Percentiles rank a stretch among this genome's conserved stretches.
phyloP scores from a whole-genome alignment of 2,797 vertebrate species.

The Lepilemur septentrionalis region DNA sequence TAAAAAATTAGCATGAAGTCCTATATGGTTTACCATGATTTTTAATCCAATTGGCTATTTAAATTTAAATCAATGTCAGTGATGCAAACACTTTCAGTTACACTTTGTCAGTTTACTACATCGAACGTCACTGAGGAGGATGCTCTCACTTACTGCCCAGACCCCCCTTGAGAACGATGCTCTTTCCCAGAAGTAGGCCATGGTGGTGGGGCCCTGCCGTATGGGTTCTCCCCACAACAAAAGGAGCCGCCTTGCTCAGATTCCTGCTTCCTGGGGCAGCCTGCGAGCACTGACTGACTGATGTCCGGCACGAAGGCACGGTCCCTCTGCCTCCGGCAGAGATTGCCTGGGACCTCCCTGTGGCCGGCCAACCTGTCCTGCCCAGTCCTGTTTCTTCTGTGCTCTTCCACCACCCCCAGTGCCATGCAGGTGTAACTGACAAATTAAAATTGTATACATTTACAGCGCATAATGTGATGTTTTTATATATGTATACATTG shows the following conservation, averaged over 20 bases:
- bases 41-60: background rate
- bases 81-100: too few species aligned
- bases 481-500: background rate
- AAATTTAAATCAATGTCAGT: background rate
- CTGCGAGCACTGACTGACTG: too few species aligned
- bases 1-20: background rate
- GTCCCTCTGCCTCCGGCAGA: too few species aligned
- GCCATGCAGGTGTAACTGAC: background rate
- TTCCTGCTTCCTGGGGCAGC: background rate
- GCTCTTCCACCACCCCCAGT: background rate
- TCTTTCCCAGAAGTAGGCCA: too few species aligned
- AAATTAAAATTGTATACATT: background rate
- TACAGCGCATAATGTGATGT: background rate
- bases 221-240: accelerated
- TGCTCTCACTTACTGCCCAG: background rate
- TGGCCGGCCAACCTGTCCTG: background rate
- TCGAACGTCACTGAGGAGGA: accelerated
- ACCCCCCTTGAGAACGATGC: background rate
- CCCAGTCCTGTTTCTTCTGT: background rate
- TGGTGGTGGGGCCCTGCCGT: background rate
- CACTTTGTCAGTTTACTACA: background rate
- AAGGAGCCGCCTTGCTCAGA: background rate
- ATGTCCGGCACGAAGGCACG: accelerated
- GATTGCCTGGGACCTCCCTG: background rate
- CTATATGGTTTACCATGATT: background rate